Evolutionary conservation across 2,797 vertebrate species (phyloP), one percentile per base, ranked within the genome.

Genomic region (Microhierax caerulescens): DNA sequence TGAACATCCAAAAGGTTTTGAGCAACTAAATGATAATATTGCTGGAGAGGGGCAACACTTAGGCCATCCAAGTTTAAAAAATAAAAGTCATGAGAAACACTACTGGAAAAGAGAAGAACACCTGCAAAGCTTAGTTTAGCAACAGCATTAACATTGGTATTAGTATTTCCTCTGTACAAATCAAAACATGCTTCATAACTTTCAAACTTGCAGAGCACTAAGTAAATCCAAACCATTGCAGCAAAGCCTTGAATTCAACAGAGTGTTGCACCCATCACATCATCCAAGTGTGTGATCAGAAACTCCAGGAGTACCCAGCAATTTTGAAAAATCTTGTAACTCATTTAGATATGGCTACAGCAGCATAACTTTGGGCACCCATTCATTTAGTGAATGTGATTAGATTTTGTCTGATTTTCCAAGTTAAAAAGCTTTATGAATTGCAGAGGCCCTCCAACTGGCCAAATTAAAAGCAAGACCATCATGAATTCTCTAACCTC

Each of bases 271-370:
- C 10, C 18, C 10, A 32, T 20, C 11, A 20, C 28, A 60, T 45
- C 20, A 68, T 25, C 30, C 36, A 75, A 51, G 13, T 50, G 36
- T 9, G 74, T 19, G 17, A 80, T 36, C 45, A 76, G 41, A 88
- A 80, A 82, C 16, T 34, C 41, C 1, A 1, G 7, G 3, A 64
- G 10, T 32, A 57, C 11, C 7, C 1, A 2, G 24, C 1, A 8
- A 47, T 39, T 85, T 34, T 53, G 25, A 63, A 68, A 87, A 90
- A 57, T 50, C 48, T 57, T 28, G 10, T 48, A 67, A 76, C 3
- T 85, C 20, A 23, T 47, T 94, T 36, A 67, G 9, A 80, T 79
- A 78, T 91, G 24, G 13, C 12, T 39, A 61, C 3, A 75, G 10
- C 1, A 85, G 20, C 17, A 27, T 53, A 79, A 76, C 5, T 91